Evolutionary conservation across 2,113 vertebrate genomes (phyloP).

Genomic region (Galeopterus variegatus): DNA sequence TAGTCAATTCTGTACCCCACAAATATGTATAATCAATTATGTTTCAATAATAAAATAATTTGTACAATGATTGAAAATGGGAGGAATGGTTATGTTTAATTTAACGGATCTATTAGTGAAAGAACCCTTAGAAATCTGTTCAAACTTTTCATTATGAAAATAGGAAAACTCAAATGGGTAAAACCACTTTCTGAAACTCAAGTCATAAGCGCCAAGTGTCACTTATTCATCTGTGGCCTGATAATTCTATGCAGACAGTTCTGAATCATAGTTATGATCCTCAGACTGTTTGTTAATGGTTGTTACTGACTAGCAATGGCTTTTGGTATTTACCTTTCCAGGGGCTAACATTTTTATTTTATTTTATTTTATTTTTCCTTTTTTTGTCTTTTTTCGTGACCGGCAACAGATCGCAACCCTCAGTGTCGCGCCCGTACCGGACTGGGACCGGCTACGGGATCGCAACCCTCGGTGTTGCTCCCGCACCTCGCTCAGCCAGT

Average conservation of each 20-base stretch:
- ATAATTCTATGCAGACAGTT: neutral
- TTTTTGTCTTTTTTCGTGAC: no score
- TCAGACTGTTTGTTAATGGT: neutral
- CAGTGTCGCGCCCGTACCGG: no score
- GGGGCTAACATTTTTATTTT: constrained; percentile 7
- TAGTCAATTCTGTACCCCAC: no score
- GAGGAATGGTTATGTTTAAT: constrained; percentile 37
- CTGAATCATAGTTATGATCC: neutral
- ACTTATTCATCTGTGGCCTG: constrained; percentile 4
- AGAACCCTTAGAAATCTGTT: neutral
- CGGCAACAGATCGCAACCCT: no score
- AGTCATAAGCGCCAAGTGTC: neutral
- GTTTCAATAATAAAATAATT: neutral
- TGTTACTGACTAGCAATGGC: neutral
- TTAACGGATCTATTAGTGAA: constrained; percentile 30
- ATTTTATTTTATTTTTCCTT: no score
- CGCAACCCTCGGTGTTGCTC: no score
- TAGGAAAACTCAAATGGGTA: neutral
- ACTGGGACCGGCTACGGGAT: no score
- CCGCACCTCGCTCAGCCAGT: no score
- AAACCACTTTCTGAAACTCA: neutral
- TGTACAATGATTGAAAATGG: neutral
- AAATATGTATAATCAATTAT: no score
- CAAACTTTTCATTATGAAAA: constrained; percentile 8
- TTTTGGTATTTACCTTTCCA: constrained; percentile 24